A percentile compares a stretch with the other conserved stretches of the same genome.
phyloP scores from a whole-genome alignment of 2,888 invertebrate species.

The Drosophila seclusa region DNA sequence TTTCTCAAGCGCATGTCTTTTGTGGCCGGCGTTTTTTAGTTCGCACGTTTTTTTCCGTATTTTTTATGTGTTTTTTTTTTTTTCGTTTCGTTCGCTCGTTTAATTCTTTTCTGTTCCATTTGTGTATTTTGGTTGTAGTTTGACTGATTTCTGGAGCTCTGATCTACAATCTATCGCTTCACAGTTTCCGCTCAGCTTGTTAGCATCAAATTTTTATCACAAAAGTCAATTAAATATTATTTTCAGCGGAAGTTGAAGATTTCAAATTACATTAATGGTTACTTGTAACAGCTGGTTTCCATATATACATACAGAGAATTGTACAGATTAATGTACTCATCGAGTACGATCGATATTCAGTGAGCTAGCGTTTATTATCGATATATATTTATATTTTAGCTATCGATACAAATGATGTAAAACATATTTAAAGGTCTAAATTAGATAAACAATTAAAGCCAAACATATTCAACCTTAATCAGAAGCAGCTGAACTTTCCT shows the following conservation, averaged over 20 bases:
- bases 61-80: conserved; percentile 6
- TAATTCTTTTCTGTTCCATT: conserved; percentile 14
- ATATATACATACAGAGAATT: not conserved
- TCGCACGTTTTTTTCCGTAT: conserved; percentile 73
- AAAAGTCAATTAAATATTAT: conserved; percentile 35
- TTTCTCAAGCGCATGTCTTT: conserved; percentile 72
- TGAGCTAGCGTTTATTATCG: not conserved
- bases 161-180: conserved; percentile 17
- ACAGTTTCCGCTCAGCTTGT: conserved; percentile 46
- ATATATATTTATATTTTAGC: not conserved
- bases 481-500: not conserved
- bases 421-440: not conserved
- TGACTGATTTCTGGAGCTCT: conserved; percentile 39
- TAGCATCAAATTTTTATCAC: conserved; percentile 18
- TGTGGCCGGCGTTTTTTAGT: conserved; percentile 67
- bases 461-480: not conserved
- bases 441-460: not conserved
- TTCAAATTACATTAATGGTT: not conserved
- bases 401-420: not conserved
- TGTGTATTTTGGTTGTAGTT: conserved; percentile 38
- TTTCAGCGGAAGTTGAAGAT: conserved; percentile 17
- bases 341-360: not conserved
- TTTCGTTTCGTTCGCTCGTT: conserved; percentile 20
- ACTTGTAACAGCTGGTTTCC: not conserved
- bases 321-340: not conserved